Conservation (phyloP, 1,140 invertebrate genomes). For the Batillaria attramentaria region DNA sequence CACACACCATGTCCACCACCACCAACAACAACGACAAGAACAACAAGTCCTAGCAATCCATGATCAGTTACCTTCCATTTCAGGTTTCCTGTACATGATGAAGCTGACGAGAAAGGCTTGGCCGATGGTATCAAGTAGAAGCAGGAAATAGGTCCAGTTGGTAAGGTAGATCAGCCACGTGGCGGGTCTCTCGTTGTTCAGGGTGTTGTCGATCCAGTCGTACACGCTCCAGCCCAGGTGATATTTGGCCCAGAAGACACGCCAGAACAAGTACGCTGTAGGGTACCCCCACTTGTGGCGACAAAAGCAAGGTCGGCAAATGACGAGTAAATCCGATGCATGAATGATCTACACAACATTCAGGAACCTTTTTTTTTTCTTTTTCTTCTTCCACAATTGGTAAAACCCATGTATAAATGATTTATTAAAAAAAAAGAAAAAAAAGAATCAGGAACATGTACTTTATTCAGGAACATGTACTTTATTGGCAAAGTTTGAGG, state of each 20-base stretch:
- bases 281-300: no score
- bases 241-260: neutral
- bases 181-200: neutral
- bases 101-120: neutral
- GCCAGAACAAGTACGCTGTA: neutral
- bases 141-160: neutral
- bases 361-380: neutral
- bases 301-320: no score
- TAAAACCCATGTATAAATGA: neutral
- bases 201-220: neutral
- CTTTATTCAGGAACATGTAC: no score
- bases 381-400: neutral
- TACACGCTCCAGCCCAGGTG: neutral
- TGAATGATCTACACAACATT: neutral
- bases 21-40: neutral
- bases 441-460: no score
- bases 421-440: neutral
- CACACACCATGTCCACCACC: neutral
- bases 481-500: no score
- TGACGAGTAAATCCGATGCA: no score
- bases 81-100: neutral
- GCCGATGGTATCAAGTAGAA: neutral
- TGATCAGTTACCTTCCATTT: neutral
- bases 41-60: neutral
- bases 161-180: slow-evolving; percentile 2